Base-by-base conservation (phyloP, 2,113 vertebrate genomes). In the Tragelaphus buxtoni region DNA sequence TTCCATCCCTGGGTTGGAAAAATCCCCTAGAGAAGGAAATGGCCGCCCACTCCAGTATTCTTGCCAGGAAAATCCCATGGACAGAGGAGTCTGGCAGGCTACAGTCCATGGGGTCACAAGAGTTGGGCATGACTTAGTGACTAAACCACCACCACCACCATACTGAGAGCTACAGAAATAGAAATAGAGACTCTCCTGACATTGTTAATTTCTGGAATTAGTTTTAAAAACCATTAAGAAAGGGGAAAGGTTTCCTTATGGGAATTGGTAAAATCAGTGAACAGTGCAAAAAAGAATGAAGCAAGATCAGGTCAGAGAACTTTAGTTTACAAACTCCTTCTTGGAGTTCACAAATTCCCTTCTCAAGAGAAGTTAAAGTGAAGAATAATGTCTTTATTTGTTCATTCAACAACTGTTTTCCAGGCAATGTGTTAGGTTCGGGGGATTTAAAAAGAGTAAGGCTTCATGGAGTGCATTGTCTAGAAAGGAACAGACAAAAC, bases 201-300 rank as follows among this genome's bases (percentile, higher is more conserved):
- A 82, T 88, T 77, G 14, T 56, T 61, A 39, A 79, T 42, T 87
- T 87, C 30, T 22, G 16, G 4, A 74, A 35, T 92, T 81, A 92
- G 12, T 61, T 69, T 69, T 45, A 76, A 82, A 87, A 93, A 13
- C 10, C 39, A 5, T 65, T 60, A 77, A 45, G 72, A 60, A 32
- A n/a, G 9, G 39, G 16, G 22, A 26, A 72, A 51, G 58, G 1
- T 13, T 61, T 32, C 47, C 49, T 80, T 55, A 65, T 14, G 20
- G 22, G 22, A 81, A 82, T 9, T 86, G 28, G 32, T 82, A 63
- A 86, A 63, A 17, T 42, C 86, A 82, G 9, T 56, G 35, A 88
- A 47, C 0, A n/a, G 35, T 39, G 2, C 32, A 74, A 79, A 85
- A 65, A 92, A 86, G n/a, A 91, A 82, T 51, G 13, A 65, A 51